Conservation (phyloP, 2,113 vertebrate species). For the Hippocampus guttulatus region DNA sequence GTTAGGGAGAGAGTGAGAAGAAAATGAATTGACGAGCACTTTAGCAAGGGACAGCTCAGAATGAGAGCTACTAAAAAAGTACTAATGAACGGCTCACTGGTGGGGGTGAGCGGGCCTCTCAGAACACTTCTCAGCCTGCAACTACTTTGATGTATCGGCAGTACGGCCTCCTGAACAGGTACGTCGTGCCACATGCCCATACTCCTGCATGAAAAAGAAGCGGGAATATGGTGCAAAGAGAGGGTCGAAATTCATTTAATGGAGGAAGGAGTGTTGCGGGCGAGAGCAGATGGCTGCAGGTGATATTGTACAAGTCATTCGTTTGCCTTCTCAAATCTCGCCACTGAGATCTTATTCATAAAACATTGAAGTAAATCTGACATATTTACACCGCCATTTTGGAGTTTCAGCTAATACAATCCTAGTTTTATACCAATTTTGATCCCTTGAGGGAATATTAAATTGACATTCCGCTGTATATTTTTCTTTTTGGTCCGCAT, state of each 20-base stretch:
- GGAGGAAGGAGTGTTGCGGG: conserved; percentile 1
- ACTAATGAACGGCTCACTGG: conserved; percentile 48
- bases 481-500: no score
- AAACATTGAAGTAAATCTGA: neutral
- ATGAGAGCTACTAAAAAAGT: conserved; percentile 48
- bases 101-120: conserved; percentile 30
- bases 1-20: conserved; percentile 21
- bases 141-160: conserved; percentile 22
- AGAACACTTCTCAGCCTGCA: conserved; percentile 42
- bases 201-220: conserved; percentile 24
- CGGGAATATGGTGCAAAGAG: conserved; percentile 24
- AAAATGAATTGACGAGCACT: conserved; percentile 61
- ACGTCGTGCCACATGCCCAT: conserved; percentile 11
- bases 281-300: conserved; percentile 12
- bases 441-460: no score
- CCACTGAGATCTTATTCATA: neutral
- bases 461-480: no score
- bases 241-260: conserved; percentile 22
- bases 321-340: neutral
- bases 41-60: conserved; percentile 41
- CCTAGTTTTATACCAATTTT: no score
- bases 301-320: conserved; percentile 17
- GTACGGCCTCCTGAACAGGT: conserved; percentile 37
- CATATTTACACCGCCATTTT: neutral
- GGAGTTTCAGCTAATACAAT: no score